Evolutionary conservation across 1,140 invertebrate species (phyloP), one percentile per base, ranked within the genome.

Genomic region (Philotrypesis tridentata): DNA sequence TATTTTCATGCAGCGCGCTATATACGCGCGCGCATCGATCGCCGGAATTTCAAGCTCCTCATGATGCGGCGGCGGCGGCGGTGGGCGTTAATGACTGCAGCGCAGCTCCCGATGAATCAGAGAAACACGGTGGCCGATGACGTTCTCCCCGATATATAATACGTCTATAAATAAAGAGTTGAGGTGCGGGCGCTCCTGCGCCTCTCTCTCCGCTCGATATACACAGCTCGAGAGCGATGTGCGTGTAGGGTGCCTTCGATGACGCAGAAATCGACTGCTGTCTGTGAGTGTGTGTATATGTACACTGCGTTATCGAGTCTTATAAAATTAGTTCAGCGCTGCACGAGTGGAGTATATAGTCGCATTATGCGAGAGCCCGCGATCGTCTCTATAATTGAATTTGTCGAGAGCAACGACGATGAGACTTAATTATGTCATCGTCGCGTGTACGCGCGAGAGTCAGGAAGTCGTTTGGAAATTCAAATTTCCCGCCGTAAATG

Each of bases 161-260:
- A 55, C 48, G 31, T 68, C 75, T 78, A 78, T 68, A 78, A 78
- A 78, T 78, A 77, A 31, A 77, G 23, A 5, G n/a, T 25, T n/a
- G 23, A 77, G 74, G 61, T 77, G 74, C 61, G 74, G 12, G 33
- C 21, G 2, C 23, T 6, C 33, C 9, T 9, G 3, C 33, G 3
- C 9, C 4, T 37, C 33, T 37, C 33, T 9, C 4, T 5, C 9
- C 3, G 33, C 33, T 37, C 33, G 33, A 37, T 6, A 11, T 43
- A 37, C 8, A 43, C 9, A 43, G 14, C 40, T 40, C 37, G 31
- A 55, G 73, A 76, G n/a, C n/a, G n/a, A n/a, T n/a, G n/a, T n/a
- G n/a, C n/a, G n/a, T n/a, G n/a, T 76, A 77, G 60, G 65, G n/a
- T 65, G 61, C 61, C 40, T 61, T 37, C 65, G 74, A 77, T 67